Evolutionary conservation across 1,140 invertebrate genomes (phyloP).

Genomic region (Aphidius ervi): DNA sequence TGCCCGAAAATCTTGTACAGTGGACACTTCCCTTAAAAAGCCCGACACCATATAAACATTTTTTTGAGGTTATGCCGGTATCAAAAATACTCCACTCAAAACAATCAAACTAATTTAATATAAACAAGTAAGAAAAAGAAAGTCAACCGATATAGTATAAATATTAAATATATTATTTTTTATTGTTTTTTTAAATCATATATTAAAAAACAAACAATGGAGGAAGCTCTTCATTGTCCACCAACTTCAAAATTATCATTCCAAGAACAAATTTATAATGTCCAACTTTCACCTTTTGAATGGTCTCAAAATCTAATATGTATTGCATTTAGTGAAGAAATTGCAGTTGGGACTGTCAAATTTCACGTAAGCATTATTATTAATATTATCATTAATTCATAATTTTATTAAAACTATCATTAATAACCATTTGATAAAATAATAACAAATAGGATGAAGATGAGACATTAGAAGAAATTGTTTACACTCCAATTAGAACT

Average conservation of each 20-base stretch:
- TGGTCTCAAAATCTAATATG: conserved; percentile 55
- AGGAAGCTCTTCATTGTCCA: conserved; percentile 40
- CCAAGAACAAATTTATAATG: conserved; percentile 44
- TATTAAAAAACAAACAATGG: conserved; percentile 31
- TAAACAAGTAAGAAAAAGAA: too few relatives aligned
- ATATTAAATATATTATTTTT: too few relatives aligned
- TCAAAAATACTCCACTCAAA: too few relatives aligned
- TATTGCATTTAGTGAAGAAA: conserved; percentile 47
- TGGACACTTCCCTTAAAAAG: too few relatives aligned
- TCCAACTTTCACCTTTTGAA: conserved; percentile 54
- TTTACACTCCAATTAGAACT: conserved; percentile 41
- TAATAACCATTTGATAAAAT: conserved; percentile 12
- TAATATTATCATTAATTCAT: not conserved
- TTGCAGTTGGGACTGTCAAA: conserved; percentile 47
- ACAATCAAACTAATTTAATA: too few relatives aligned
- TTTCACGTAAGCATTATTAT: conserved; percentile 45
- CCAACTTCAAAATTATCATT: conserved; percentile 46
- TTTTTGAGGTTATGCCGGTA: too few relatives aligned
- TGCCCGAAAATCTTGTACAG: too few relatives aligned
- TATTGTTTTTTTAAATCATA: not conserved
- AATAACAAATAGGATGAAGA: conserved; percentile 42
- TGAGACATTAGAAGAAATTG: conserved; percentile 43
- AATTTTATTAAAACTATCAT: not conserved
- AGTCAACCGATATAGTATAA: too few relatives aligned
- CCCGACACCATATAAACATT: too few relatives aligned